phyloP scores from a whole-genome alignment of 2,888 invertebrate species.

The Drosophila borealis region DNA sequence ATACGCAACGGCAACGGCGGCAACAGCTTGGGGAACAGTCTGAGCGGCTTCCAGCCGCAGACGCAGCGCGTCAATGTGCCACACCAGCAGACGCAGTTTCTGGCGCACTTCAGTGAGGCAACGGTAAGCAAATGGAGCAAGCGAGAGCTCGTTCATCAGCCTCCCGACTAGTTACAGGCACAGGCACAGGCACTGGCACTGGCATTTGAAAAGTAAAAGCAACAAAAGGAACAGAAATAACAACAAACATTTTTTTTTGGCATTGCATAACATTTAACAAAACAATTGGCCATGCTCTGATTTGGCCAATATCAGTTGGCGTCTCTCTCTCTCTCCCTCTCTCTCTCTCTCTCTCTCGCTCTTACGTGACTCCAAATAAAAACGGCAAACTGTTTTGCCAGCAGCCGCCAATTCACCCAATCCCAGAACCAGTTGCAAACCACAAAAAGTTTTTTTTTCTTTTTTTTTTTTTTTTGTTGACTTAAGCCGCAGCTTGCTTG shows the following conservation, averaged over 20 bases:
- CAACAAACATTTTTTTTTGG: slow-evolving; percentile 46
- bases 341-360: not conserved
- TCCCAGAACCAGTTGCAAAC: slow-evolving; percentile 70
- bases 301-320: slow-evolving; percentile 72
- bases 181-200: too few species aligned
- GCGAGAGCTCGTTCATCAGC: slow-evolving; percentile 30
- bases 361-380: slow-evolving; percentile 50
- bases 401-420: slow-evolving; percentile 39
- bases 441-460: slow-evolving; percentile 22
- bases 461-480: not conserved
- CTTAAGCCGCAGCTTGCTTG: slow-evolving; percentile 8
- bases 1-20: slow-evolving; percentile 70
- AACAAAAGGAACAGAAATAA: slow-evolving; percentile 36
- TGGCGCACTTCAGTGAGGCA: slow-evolving; percentile 83
- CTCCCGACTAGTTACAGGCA: too few species aligned
- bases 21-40: slow-evolving; percentile 54
- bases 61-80: slow-evolving; percentile 83
- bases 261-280: slow-evolving; percentile 73
- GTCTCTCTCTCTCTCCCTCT: too few species aligned
- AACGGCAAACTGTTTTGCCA: slow-evolving; percentile 48
- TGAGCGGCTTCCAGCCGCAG: slow-evolving; percentile 69
- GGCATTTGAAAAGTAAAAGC: slow-evolving; percentile 74
- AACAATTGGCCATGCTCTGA: slow-evolving; percentile 80
- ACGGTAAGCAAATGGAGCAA: slow-evolving; percentile 74
- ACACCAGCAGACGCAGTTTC: slow-evolving; percentile 84